phyloP scores from a whole-genome alignment of 2,888 invertebrate genomes.

The Malachius bipustulatus region DNA sequence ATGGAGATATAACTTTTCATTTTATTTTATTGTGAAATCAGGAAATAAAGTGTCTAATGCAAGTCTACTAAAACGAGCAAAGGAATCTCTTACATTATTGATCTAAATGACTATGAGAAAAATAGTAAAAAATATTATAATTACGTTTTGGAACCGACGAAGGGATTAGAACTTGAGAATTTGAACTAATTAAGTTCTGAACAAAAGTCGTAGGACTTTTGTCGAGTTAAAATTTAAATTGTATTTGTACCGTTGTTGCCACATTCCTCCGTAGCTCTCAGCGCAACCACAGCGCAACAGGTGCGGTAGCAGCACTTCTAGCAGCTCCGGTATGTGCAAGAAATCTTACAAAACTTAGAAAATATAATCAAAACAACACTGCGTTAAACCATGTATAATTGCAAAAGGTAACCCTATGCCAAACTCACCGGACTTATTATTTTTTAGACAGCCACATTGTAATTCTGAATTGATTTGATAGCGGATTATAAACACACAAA shows the following conservation, averaged over 20 bases:
- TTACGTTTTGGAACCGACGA: constrained; percentile 25
- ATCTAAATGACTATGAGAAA: constrained; percentile 16
- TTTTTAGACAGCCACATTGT: too few relatives aligned
- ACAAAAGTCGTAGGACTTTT: constrained; percentile 16
- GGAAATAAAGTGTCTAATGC: too few relatives aligned
- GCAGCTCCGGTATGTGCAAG: constrained; percentile 37
- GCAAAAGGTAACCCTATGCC: too few relatives aligned
- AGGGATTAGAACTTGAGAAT: constrained; percentile 24
- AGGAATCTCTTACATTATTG: too few relatives aligned
- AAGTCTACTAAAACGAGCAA: too few relatives aligned
- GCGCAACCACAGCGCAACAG: constrained; percentile 19
- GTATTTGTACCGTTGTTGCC: constrained; percentile 37
- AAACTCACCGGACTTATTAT: too few relatives aligned
- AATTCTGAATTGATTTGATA: too few relatives aligned
- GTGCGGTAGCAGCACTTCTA: constrained; percentile 36
- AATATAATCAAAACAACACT: constrained; percentile 39
- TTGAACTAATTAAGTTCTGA: constrained; percentile 23
- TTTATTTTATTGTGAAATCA: too few relatives aligned
- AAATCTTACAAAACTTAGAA: constrained; percentile 38
- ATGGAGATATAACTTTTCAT: too few relatives aligned
- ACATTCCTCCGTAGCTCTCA: constrained; percentile 25
- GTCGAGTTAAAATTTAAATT: constrained; percentile 19
- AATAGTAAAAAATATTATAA: constrained; percentile 22
- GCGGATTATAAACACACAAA: too few relatives aligned
- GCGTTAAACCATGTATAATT: constrained; percentile 36